Percentiles rank a stretch among this genome's conserved stretches.
phyloP scores from a whole-genome alignment of 2,888 invertebrate species.

The Andrena fulva region DNA sequence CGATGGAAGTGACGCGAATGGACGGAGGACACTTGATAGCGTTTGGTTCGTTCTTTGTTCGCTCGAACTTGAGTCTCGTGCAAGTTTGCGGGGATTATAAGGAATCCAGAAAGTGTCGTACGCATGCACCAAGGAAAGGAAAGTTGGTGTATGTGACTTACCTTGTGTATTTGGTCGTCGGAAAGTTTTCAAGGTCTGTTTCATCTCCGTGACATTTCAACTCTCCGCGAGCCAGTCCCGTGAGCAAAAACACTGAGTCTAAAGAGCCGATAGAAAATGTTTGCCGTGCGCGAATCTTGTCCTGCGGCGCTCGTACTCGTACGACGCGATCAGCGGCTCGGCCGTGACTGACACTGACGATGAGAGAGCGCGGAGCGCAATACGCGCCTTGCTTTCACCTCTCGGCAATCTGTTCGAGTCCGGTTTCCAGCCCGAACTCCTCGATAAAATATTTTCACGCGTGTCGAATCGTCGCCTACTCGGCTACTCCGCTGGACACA shows the following conservation, averaged over 20 bases:
- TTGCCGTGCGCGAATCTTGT: neutral
- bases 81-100: too few relatives aligned
- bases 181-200: slow-evolving; percentile 79
- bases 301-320: neutral
- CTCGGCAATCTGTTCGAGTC: slow-evolving; percentile 60
- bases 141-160: slow-evolving; percentile 55
- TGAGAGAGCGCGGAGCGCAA: slow-evolving; percentile 72
- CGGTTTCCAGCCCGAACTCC: slow-evolving; percentile 47
- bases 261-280: neutral
- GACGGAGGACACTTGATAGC: too few relatives aligned
- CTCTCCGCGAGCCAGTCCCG: slow-evolving; percentile 18
- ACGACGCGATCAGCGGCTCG: slow-evolving; percentile 77
- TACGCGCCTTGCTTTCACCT: slow-evolving; percentile 84
- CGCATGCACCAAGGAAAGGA: neutral
- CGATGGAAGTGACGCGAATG: too few relatives aligned
- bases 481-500: neutral
- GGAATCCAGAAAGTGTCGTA: neutral
- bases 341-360: slow-evolving; percentile 81
- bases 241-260: neutral
- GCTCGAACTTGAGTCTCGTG: neutral
- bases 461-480: slow-evolving; percentile 20
- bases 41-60: neutral
- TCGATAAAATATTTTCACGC: slow-evolving; percentile 43
- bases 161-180: slow-evolving; percentile 84
- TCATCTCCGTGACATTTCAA: slow-evolving; percentile 77